Evolutionary conservation across 2,797 vertebrate genomes (phyloP), one percentile per base, ranked within the genome.

Genomic region (Takifugu ocellatus): DNA sequence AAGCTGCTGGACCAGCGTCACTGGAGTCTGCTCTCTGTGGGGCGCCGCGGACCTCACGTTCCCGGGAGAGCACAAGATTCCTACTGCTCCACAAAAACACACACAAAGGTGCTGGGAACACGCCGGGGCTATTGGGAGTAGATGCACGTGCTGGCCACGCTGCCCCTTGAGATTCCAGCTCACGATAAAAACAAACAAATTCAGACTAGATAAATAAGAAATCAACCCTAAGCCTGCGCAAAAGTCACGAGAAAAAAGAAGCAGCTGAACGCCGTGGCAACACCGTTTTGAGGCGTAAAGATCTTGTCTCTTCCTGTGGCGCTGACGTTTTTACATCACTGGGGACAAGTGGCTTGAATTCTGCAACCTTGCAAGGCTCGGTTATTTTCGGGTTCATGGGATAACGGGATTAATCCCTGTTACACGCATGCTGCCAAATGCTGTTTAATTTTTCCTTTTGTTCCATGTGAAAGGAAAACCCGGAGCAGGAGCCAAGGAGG

Each of bases 371-470:
- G 72, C 82, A 79, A 21, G 46, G 25, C 56, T 63, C 25, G 59
- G 80, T 65, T 88, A 86, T 88, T 89, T 90, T 86, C 71, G 83
- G 21, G 83, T 82, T 74, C 56, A 36, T 3, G 55, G 61, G 59
- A 71, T 70, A 72, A 59, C 59, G 58, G 60, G 63, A 67, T 71
- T 62, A 76, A 78, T 70, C 77, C 46, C 65, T 9, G 17, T n/a
- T 45, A 63, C 54, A 51, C 16, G 2, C 48, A 54, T 9, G 8
- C 59, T 72, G 65, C 70, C 73, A 79, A 58, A 52, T 45, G n/a
- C 26, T 42, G 56, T 59, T 55, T 63, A 15, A 3, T 48, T 66
- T 76, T 69, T 66, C 49, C 25, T 71, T 77, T 71, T 64, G 54
- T 78, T 77, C 49, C 68, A 56, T 70, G 73, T 64, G 49, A 59